phyloP scores from a whole-genome alignment of 2,113 vertebrate genomes.

The Eulacestoma nigropectus region DNA sequence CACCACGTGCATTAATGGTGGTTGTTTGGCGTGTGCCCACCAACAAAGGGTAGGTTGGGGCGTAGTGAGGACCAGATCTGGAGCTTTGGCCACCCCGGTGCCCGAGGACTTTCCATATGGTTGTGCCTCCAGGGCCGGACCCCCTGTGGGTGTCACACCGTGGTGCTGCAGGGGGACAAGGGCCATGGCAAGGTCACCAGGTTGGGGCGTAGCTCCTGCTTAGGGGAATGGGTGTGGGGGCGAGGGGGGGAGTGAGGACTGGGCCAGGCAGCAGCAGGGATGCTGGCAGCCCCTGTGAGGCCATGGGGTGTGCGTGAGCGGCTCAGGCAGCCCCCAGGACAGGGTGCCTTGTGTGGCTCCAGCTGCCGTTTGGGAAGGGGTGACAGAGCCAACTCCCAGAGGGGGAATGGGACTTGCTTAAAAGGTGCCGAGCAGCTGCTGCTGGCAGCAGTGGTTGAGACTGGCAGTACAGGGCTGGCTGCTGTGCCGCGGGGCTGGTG shows the following conservation, averaged over 20 bases:
- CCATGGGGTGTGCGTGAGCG: rapidly evolving
- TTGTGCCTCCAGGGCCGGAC: neutral
- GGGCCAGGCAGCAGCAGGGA: neutral
- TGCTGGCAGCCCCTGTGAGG: rapidly evolving
- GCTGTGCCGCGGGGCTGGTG: rapidly evolving
- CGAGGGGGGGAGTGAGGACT: rapidly evolving
- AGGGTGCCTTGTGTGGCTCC: neutral
- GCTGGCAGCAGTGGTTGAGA: neutral
- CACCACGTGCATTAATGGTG: rapidly evolving
- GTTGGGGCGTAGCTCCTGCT: neutral
- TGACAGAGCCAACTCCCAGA: slow-evolving; percentile 7
- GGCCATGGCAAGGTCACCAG: neutral
- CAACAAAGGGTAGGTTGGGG: neutral
- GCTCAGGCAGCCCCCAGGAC: neutral
- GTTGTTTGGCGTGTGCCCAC: rapidly evolving
- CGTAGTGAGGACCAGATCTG: rapidly evolving
- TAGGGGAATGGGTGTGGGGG: rapidly evolving
- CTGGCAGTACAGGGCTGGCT: neutral
- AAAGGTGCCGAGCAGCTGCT: slow-evolving; percentile 24
- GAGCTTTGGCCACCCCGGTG: neutral
- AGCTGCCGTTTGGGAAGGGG: neutral
- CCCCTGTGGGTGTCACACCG: rapidly evolving
- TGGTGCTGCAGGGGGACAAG: rapidly evolving
- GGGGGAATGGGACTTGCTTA: neutral
- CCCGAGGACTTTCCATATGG: rapidly evolving